A percentile compares a stretch with the other conserved stretches of the same genome.
Conservation (phyloP, 2,113 vertebrate genomes). For the Megalops atlanticus region DNA sequence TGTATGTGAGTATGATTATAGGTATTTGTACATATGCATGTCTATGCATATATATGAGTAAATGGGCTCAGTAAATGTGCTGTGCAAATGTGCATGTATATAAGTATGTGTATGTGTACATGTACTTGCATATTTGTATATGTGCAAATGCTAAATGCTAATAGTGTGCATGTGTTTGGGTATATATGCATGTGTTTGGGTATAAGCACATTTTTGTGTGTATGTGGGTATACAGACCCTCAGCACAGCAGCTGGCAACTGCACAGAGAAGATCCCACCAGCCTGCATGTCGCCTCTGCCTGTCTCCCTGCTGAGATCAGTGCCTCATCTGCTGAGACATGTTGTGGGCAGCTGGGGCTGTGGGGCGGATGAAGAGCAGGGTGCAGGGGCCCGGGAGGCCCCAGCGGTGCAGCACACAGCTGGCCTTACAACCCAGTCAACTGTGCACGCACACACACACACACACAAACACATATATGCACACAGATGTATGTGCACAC, state of each 20-base stretch:
- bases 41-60: conserved; percentile 1
- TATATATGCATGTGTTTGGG: conserved; percentile 8
- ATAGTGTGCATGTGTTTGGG: background rate
- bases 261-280: conserved; percentile 8
- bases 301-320: conserved; percentile 30
- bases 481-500: background rate
- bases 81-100: background rate
- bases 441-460: background rate
- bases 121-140: conserved; percentile 5
- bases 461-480: conserved; percentile 4
- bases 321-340: conserved; percentile 24
- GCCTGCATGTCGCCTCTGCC: conserved; percentile 18
- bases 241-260: conserved; percentile 25
- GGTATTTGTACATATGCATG: background rate
- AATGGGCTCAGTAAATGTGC: too few relatives aligned
- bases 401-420: conserved; percentile 22
- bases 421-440: conserved; percentile 20
- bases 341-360: conserved; percentile 32
- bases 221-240: background rate
- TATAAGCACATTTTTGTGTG: conserved; percentile 7
- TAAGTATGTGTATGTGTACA: conserved; percentile 1
- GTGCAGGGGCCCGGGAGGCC: background rate
- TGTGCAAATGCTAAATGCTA: too few relatives aligned
- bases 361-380: background rate
- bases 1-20: background rate